Conservation (phyloP, 2,888 invertebrate genomes). For the Cantharis nigra region DNA sequence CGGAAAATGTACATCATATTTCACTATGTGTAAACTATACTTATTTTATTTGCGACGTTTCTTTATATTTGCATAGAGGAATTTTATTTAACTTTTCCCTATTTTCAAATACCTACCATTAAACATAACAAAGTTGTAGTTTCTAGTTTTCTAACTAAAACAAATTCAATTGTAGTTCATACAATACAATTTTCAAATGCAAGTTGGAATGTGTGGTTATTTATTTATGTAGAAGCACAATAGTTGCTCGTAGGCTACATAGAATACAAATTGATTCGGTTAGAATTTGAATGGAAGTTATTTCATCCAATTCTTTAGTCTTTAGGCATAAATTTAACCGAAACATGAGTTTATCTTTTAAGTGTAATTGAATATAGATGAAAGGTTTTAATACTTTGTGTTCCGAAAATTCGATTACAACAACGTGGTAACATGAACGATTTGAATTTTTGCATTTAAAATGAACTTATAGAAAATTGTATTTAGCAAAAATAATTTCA, state of each 20-base stretch:
- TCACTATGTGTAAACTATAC: background rate
- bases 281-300: background rate
- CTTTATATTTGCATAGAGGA: background rate
- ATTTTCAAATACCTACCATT: background rate
- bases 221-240: background rate
- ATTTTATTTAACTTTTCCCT: background rate
- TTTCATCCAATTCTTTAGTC: background rate
- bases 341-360: background rate
- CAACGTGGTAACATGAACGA: background rate
- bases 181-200: conserved; percentile 1
- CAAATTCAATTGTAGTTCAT: background rate
- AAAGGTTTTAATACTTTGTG: background rate
- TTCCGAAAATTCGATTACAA: background rate
- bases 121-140: background rate
- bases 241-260: background rate
- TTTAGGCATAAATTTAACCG: background rate
- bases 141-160: conserved; percentile 1
- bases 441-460: background rate
- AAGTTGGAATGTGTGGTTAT: background rate
- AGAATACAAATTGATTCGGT: background rate
- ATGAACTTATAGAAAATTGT: background rate
- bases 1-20: background rate
- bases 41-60: background rate
- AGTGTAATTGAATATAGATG: background rate
- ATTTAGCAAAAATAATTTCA: background rate